Conservation (phyloP, 2,888 invertebrate species). For the Sturmia bella region DNA sequence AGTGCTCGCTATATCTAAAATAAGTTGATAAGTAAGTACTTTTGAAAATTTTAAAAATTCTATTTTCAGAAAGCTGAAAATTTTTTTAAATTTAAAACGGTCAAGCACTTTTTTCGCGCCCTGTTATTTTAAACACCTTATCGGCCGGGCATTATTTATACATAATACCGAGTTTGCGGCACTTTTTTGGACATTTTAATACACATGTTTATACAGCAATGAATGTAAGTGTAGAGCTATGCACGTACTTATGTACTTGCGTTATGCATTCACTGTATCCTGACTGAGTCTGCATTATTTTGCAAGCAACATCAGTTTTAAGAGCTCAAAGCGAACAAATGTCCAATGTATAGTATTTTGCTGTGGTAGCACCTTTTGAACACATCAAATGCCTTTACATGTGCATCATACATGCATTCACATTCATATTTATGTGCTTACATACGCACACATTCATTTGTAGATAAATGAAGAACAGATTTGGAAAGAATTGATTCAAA, state of each 20-base stretch:
- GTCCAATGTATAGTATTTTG: conserved; percentile 72
- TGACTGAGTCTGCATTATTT: conserved; percentile 49
- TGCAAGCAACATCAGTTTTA: conserved; percentile 61
- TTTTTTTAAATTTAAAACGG: too few relatives aligned
- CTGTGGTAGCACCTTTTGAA: conserved; percentile 76
- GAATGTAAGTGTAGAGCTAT: neutral
- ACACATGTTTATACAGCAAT: conserved; percentile 37
- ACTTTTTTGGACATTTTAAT: conserved; percentile 37
- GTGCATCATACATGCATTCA: neutral
- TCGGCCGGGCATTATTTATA: neutral
- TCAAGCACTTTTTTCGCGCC: too few relatives aligned
- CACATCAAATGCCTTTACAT: conserved; percentile 1
- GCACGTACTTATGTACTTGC: conserved; percentile 8
- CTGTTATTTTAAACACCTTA: conserved; percentile 1
- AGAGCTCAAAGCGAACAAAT: conserved; percentile 63
- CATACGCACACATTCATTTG: too few relatives aligned
- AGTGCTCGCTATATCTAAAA: too few relatives aligned
- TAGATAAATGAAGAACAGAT: too few relatives aligned
- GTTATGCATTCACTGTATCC: conserved; percentile 31
- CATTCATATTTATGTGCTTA: neutral
- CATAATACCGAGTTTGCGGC: conserved; percentile 3
- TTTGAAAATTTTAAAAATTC: too few relatives aligned
- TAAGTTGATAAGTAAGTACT: too few relatives aligned
- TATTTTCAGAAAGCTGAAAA: too few relatives aligned
- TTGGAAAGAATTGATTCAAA: too few relatives aligned